Percentiles rank a stretch among this genome's conserved stretches.
Conservation (phyloP, 2,797 vertebrate species). For the Cyclopterus lumpus region DNA sequence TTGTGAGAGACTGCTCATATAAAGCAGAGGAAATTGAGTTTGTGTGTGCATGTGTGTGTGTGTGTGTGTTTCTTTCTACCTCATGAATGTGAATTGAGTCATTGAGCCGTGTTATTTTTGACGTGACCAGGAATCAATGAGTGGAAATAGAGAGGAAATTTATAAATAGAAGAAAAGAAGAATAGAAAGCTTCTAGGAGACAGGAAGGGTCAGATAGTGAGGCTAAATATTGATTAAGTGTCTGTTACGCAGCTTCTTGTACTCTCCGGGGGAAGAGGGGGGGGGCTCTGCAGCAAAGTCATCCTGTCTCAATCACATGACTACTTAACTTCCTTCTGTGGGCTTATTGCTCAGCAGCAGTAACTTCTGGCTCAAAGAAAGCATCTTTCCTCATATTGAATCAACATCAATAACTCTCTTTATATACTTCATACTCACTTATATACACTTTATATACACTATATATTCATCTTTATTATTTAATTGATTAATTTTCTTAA, state of each 20-base stretch:
- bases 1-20: neutral
- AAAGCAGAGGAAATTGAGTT: neutral
- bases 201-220: constrained; percentile 39
- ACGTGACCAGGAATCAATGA: constrained; percentile 20
- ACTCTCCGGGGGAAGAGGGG: constrained; percentile 9
- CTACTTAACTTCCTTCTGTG: constrained; percentile 29
- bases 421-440: too few relatives aligned
- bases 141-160: constrained; percentile 1
- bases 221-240: constrained; percentile 60
- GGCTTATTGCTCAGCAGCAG: constrained; percentile 35
- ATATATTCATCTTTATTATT: too few relatives aligned
- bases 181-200: constrained; percentile 25
- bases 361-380: constrained; percentile 2
- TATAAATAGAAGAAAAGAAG: constrained; percentile 1
- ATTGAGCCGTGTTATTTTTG: neutral
- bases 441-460: too few relatives aligned
- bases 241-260: constrained; percentile 50
- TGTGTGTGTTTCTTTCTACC: too few relatives aligned
- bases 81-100: constrained; percentile 10
- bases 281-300: constrained; percentile 50
- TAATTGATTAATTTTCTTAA: too few relatives aligned
- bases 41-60: neutral
- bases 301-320: constrained; percentile 53
- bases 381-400: too few relatives aligned
- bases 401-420: too few relatives aligned